Evolutionary conservation across 2,113 vertebrate genomes (phyloP).

Genomic region (Pseudorhombus dupliciocellatus): DNA sequence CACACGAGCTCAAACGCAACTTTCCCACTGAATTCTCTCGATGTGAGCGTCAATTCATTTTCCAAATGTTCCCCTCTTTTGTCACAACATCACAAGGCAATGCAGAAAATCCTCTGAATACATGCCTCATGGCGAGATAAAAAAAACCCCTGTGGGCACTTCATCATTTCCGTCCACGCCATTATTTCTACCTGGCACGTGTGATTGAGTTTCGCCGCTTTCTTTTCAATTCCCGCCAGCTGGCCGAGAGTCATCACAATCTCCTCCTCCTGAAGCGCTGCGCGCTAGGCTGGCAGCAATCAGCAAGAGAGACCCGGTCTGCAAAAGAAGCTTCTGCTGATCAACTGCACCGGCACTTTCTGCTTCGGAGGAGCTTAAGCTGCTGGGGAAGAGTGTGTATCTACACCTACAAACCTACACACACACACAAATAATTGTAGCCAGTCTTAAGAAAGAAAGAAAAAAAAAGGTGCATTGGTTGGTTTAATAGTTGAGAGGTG

Average conservation of each 20-base stretch:
- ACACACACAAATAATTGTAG: not conserved
- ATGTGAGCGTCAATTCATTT: not conserved
- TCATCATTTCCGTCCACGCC: constrained; percentile 15
- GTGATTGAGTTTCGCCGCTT: constrained; percentile 20
- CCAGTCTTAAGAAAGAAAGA: not conserved
- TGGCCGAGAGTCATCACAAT: constrained; percentile 83
- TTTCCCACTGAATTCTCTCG: not conserved
- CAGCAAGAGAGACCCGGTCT: constrained; percentile 62
- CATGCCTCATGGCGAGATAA: constrained; percentile 5
- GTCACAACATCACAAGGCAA: not conserved
- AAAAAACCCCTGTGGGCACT: not conserved
- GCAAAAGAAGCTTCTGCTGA: constrained; percentile 82
- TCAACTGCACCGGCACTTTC: constrained; percentile 68
- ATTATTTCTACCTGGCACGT: constrained; percentile 55
- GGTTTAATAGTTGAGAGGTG: not conserved
- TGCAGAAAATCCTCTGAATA: not conserved
- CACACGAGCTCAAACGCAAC: constrained; percentile 16
- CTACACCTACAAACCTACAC: not conserved
- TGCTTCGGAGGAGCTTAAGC: constrained; percentile 81
- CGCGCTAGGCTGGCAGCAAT: constrained; percentile 82
- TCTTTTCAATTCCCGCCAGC: constrained; percentile 75
- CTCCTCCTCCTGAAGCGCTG: constrained; percentile 78
- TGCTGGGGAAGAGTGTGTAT: constrained; percentile 85
- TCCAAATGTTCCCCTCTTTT: not conserved
- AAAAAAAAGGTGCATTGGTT: not conserved